Percentiles rank a stretch among this genome's conserved stretches.
phyloP scores from a whole-genome alignment of 2,113 vertebrate species.

The Podilymbus podiceps region DNA sequence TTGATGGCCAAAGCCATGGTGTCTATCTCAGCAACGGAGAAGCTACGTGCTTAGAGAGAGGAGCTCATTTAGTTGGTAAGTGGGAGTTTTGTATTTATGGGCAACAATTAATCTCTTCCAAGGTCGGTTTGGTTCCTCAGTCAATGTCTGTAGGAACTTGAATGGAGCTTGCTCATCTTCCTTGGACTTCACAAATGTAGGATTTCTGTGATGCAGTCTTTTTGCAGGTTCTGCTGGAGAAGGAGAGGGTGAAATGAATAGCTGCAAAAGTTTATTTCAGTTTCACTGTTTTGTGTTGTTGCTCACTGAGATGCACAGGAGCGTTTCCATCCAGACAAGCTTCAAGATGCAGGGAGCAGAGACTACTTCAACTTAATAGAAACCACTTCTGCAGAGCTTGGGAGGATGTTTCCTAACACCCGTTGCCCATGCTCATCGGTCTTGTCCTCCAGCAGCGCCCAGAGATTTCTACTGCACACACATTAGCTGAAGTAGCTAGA shows the following conservation, averaged over 20 bases:
- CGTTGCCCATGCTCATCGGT: background rate
- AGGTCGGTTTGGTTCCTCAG: background rate
- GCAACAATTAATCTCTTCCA: background rate
- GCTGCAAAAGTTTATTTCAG: background rate
- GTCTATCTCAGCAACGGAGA: background rate
- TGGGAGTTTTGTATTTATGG: background rate
- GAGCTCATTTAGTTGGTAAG: background rate
- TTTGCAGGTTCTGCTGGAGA: background rate
- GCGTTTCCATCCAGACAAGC: background rate
- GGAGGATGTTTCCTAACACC: background rate
- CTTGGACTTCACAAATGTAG: background rate
- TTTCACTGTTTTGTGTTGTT: background rate
- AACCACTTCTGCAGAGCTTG: background rate
- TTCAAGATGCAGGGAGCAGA: background rate
- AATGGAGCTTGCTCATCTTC: background rate
- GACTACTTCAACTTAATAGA: background rate
- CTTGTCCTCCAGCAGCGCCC: background rate
- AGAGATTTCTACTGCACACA: accelerated
- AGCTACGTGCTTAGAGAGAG: accelerated
- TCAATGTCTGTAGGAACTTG: background rate
- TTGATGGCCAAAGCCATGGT: background rate
- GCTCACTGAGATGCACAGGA: background rate
- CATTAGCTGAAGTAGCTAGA: background rate
- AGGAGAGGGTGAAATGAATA: background rate
- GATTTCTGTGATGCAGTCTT: background rate